Evolutionary conservation across 2,797 vertebrate genomes (phyloP), one percentile per base, ranked within the genome.

Genomic region (Hippocampus kuda): DNA sequence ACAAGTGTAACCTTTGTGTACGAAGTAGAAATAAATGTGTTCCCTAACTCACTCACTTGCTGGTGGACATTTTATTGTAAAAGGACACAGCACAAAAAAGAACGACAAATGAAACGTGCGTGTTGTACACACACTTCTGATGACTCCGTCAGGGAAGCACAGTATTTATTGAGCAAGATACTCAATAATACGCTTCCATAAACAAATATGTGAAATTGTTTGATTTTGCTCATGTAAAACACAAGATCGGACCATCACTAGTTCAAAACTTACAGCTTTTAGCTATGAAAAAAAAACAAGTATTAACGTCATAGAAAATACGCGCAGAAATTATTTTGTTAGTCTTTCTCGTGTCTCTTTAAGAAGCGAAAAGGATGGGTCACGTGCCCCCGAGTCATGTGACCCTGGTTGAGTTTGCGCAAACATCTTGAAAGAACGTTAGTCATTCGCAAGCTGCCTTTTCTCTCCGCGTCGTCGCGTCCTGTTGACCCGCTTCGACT

Each of bases 11-110:
- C 87, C 77, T 86, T 88, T 89, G 80, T 91, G 89, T 90, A 88
- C 80, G 72, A 86, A 78, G 82, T 81, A 78, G 72, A 84, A 91
- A 89, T 89, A 90, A 88, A 90, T 81, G 77, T 85, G 84, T 88
- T 88, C 83, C 75, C 34, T 38, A 38, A 38, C 82, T 85, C 77
- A 10, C 70, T 83, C 68, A 27, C 64, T 72, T 38, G 2, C 62
- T 1, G 11, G 70, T 62, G 71, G 51, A 61, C 53, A 3, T 53
- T 71, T 76, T 59, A 65, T 75, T 81, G 70, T 72, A 2, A 66
- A 8, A 49, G 13, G 56, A 10, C 20, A 20, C 53, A 8, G 4
- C 56, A 3, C 22, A 26, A 22, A 24, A 0, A 57, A 57, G n/a
- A 56, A 56, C 13, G 6, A 4, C 11, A 57, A 57, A 27, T 46